Evolutionary conservation across 2,888 invertebrate species (phyloP).

Genomic region (Clivina fossor): DNA sequence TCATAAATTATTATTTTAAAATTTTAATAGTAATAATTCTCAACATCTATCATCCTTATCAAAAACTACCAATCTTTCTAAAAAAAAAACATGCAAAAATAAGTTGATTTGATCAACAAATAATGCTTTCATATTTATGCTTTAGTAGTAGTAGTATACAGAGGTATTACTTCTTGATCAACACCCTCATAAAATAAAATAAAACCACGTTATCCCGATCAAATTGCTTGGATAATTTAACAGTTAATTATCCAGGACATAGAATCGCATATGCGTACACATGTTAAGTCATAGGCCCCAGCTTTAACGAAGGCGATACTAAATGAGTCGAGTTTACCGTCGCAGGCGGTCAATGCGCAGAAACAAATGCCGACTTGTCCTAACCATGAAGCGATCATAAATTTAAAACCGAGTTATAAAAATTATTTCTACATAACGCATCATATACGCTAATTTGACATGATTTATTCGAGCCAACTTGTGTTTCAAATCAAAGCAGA

Average conservation of each 20-base stretch:
- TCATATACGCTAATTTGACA: constrained; percentile 29
- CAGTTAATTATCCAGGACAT: constrained; percentile 27
- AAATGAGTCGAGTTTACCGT: constrained; percentile 27
- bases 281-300: neutral
- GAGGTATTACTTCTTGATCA: too few relatives aligned
- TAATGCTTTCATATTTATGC: too few relatives aligned
- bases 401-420: constrained; percentile 15
- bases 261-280: constrained; percentile 7
- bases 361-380: constrained; percentile 6
- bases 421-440: constrained; percentile 21
- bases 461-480: constrained; percentile 22
- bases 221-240: constrained; percentile 26
- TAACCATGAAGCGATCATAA: constrained; percentile 14
- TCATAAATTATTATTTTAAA: too few relatives aligned
- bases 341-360: constrained; percentile 3
- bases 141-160: too few relatives aligned
- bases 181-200: too few relatives aligned
- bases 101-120: too few relatives aligned
- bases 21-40: too few relatives aligned
- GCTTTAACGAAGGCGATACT: constrained; percentile 30
- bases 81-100: too few relatives aligned
- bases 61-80: too few relatives aligned
- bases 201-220: constrained; percentile 15
- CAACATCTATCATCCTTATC: too few relatives aligned
- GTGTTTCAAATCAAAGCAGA: too few relatives aligned